Percentiles rank a stretch among this genome's conserved stretches.
Conservation (phyloP, 2,797 vertebrate genomes). For the Antrozous pallidus region DNA sequence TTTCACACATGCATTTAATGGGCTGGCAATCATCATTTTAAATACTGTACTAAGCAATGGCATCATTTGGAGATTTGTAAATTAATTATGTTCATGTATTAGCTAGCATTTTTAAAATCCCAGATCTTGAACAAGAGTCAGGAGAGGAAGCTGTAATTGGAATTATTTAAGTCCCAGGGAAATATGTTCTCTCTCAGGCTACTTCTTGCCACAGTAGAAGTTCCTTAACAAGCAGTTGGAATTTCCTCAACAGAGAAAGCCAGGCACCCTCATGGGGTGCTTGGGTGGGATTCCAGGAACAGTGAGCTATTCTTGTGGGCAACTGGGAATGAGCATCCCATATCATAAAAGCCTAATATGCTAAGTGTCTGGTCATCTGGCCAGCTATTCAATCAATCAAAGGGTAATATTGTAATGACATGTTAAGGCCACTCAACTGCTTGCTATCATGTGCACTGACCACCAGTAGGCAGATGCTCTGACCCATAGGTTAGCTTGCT, state of each 20-base stretch:
- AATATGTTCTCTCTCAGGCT: neutral
- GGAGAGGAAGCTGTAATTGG: neutral
- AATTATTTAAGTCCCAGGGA: neutral
- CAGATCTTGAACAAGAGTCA: neutral
- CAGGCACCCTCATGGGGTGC: neutral
- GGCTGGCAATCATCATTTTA: slow-evolving; percentile 40
- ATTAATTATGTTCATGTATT: slow-evolving; percentile 32
- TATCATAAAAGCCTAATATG: too few species aligned
- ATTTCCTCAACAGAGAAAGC: neutral
- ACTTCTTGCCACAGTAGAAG: neutral
- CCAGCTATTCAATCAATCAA: too few species aligned
- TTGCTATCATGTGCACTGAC: too few species aligned
- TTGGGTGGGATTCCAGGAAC: neutral
- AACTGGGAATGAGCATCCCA: neutral
- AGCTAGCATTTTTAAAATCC: slow-evolving; percentile 6
- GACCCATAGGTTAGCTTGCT: too few species aligned
- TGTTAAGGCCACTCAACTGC: too few species aligned
- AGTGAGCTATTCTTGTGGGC: neutral
- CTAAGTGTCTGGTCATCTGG: too few species aligned
- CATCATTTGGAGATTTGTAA: slow-evolving; percentile 24
- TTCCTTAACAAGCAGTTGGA: neutral
- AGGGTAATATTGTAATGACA: too few species aligned
- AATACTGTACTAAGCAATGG: slow-evolving; percentile 42
- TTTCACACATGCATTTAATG: slow-evolving; percentile 22
- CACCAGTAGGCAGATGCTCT: too few species aligned